Conservation (phyloP, 2,888 invertebrate species). For the Callinectes sapidus region DNA sequence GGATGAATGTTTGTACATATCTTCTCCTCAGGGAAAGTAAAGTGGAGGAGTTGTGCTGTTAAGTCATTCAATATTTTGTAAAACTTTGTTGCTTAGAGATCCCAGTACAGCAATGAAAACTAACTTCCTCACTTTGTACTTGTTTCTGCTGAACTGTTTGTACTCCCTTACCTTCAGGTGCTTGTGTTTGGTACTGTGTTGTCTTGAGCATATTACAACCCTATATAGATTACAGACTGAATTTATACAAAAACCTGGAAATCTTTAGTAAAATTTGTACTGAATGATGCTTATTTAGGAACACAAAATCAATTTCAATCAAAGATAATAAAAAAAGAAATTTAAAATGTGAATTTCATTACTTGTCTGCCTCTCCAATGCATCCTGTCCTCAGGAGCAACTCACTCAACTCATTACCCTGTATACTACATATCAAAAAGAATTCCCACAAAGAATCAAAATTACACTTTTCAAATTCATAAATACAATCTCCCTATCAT, state of each 20-base stretch:
- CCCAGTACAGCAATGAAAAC: not conserved
- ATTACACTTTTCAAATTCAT: not conserved
- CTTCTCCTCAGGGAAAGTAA: slow-evolving; percentile 12
- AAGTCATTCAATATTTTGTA: not conserved
- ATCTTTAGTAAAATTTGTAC: not conserved
- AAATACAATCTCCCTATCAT: not conserved
- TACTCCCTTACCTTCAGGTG: not conserved
- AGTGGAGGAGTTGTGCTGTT: not conserved
- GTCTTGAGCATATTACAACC: not conserved
- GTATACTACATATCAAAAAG: not conserved
- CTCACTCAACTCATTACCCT: not conserved
- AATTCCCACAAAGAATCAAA: not conserved
- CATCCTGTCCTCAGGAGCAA: not conserved
- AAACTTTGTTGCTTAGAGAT: not conserved
- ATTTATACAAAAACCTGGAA: not conserved
- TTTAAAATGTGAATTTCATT: not conserved
- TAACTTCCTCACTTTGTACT: not conserved
- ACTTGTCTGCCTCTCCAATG: not conserved
- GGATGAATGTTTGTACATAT: slow-evolving; percentile 26
- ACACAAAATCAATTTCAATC: not conserved
- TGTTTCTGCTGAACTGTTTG: not conserved
- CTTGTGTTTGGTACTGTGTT: not conserved
- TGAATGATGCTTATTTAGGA: not conserved
- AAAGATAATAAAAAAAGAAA: not conserved
- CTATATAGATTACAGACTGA: not conserved